Percentiles rank a stretch among this genome's conserved stretches.
phyloP scores from a whole-genome alignment of 2,113 vertebrate species.

The Salvelinus namaycush region DNA sequence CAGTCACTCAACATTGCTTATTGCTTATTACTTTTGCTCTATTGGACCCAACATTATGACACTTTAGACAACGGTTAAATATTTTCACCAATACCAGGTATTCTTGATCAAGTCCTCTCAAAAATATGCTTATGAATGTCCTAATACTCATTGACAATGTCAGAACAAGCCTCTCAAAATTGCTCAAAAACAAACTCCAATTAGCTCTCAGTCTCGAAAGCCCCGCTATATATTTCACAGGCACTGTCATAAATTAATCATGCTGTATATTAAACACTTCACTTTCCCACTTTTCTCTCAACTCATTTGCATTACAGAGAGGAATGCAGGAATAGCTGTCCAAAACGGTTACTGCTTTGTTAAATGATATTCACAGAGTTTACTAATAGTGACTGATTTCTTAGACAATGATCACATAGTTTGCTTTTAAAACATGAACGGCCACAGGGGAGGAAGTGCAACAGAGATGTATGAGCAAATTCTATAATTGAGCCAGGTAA shows the following conservation, averaged over 20 bases:
- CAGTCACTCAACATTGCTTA: too few species aligned
- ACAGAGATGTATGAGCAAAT: background rate
- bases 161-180: too few species aligned
- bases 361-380: slow-evolving; percentile 36
- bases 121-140: too few species aligned
- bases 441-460: slow-evolving; percentile 13
- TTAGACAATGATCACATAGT: slow-evolving; percentile 31
- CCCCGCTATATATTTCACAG: slow-evolving; percentile 31
- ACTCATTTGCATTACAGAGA: slow-evolving; percentile 59
- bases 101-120: too few species aligned
- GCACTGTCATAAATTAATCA: slow-evolving; percentile 62
- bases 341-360: slow-evolving; percentile 33
- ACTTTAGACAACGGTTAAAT: too few species aligned
- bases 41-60: too few species aligned
- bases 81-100: too few species aligned
- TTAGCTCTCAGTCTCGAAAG: slow-evolving; percentile 37
- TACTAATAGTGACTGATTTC: slow-evolving; percentile 33
- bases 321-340: slow-evolving; percentile 38
- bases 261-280: slow-evolving; percentile 58
- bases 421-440: slow-evolving; percentile 26
- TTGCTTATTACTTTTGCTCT: too few species aligned
- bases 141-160: too few species aligned
- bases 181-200: slow-evolving; percentile 10
- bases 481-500: too few species aligned
- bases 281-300: slow-evolving; percentile 33